These are phyloP conservation scores for Sphyrna mokarran DNA, from an alignment of 2,113 vertebrate species.

Conservation along the genomic window DNA sequence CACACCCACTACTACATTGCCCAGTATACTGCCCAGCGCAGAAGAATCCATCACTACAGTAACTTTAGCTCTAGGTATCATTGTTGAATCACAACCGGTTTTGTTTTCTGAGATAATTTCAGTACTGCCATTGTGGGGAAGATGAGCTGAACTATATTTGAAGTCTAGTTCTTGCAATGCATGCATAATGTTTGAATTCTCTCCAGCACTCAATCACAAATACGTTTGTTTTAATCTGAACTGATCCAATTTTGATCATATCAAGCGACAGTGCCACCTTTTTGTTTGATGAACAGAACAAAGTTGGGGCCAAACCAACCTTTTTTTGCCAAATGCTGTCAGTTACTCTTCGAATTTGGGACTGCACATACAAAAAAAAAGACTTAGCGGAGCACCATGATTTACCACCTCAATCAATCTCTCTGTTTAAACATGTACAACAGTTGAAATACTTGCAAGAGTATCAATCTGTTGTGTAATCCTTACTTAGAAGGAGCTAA, in stretches of 20 bases:
- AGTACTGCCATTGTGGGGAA: background rate
- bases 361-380: too few relatives aligned
- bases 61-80: background rate
- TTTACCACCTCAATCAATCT: background rate
- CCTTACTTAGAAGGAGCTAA: constrained; percentile 71
- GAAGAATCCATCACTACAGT: background rate
- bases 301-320: too few relatives aligned
- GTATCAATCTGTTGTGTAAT: constrained; percentile 43
- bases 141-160: background rate
- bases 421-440: background rate
- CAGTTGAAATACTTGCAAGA: background rate
- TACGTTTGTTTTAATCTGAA: background rate
- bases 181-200: background rate
- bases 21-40: background rate
- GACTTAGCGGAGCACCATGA: background rate
- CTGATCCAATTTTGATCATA: background rate
- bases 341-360: background rate
- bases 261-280: background rate
- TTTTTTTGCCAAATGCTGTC: background rate
- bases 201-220: background rate
- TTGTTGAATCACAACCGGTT: background rate
- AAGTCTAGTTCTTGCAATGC: background rate
- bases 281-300: background rate
- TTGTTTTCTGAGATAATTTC: background rate
- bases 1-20: background rate